These are phyloP conservation scores for Euproctis similis DNA, from an alignment of 2,888 invertebrate genomes.

Conservation along the genomic window DNA sequence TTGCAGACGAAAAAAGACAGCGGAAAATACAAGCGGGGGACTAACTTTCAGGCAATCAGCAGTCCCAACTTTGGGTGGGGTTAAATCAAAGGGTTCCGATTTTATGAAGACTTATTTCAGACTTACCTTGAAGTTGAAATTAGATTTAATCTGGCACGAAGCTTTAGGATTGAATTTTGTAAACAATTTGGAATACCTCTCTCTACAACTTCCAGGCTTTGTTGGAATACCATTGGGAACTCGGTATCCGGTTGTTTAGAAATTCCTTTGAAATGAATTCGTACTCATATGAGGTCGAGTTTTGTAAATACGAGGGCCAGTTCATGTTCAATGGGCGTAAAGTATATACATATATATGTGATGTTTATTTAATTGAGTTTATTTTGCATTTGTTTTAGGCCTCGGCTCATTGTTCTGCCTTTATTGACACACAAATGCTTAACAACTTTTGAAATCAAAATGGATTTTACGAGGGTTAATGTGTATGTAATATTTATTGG, in stretches of 20 bases:
- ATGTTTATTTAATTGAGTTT: conserved; percentile 56
- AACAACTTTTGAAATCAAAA: conserved; percentile 15
- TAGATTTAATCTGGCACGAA: conserved; percentile 75
- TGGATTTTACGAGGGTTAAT: conserved; percentile 9
- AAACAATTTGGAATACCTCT: conserved; percentile 75
- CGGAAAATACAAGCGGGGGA: conserved; percentile 53
- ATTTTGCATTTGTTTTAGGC: conserved; percentile 33
- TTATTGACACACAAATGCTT: conserved; percentile 17
- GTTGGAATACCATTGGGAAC: conserved; percentile 72
- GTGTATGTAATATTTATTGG: conserved; percentile 7
- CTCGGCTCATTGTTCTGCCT: conserved; percentile 16
- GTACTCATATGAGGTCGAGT: conserved; percentile 61
- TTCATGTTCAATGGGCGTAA: conserved; percentile 47
- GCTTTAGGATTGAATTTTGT: conserved; percentile 76
- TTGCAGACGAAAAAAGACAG: conserved; percentile 57
- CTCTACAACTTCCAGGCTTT: conserved; percentile 72
- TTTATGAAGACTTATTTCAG: conserved; percentile 76
- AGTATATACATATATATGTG: conserved; percentile 27
- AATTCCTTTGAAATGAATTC: conserved; percentile 71
- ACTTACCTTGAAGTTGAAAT: conserved; percentile 75
- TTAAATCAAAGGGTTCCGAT: conserved; percentile 76
- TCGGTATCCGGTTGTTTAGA: conserved; percentile 64
- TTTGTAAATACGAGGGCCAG: conserved; percentile 49
- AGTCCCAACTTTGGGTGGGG: conserved; percentile 64
- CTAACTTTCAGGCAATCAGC: conserved; percentile 73